phyloP scores from a whole-genome alignment of 1,140 invertebrate genomes.

The Caerostris extrusa region DNA sequence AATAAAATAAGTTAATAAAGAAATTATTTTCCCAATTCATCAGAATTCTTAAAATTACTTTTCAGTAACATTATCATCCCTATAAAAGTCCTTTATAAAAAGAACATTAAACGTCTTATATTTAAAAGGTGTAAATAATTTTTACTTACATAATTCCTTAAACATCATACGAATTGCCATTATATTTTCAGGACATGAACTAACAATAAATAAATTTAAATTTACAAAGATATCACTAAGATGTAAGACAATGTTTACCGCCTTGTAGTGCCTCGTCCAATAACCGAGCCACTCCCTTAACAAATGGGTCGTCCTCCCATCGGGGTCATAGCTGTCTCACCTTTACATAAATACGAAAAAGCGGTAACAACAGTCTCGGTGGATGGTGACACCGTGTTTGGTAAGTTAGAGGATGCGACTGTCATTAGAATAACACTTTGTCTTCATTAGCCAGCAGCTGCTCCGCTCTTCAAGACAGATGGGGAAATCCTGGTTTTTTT shows the following conservation, averaged over 20 bases:
- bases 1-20: no score
- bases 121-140: no score
- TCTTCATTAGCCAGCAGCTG: conserved; percentile 58
- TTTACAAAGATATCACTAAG: neutral
- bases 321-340: neutral
- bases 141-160: no score
- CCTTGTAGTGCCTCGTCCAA: no score
- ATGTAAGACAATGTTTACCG: neutral
- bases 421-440: conserved; percentile 57
- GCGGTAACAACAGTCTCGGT: neutral
- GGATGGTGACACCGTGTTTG: neutral
- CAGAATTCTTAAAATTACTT: no score
- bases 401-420: neutral
- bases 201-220: no score
- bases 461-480: neutral
- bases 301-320: neutral
- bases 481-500: neutral
- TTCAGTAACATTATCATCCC: no score
- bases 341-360: neutral
- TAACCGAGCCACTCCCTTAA: neutral
- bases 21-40: no score
- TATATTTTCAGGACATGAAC: no score
- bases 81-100: no score
- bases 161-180: no score
- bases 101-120: no score